Evolutionary conservation across 1,140 invertebrate genomes (phyloP), one percentile per base, ranked within the genome.

Genomic region (Littorina saxatilis): DNA sequence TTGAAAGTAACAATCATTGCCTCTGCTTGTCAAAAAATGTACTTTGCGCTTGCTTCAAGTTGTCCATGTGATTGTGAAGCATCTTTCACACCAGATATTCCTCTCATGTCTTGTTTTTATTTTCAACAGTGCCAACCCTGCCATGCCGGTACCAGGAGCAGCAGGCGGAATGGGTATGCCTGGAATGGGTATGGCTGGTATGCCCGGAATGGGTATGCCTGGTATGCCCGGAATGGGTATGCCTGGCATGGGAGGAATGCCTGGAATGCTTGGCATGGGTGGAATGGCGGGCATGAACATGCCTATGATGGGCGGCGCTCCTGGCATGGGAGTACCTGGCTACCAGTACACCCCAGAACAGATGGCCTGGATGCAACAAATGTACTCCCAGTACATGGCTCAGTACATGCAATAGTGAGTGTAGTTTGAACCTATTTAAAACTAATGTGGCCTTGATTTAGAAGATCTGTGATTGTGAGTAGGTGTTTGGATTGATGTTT

Each of bases 331-430:
- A 2, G 27, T 72, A 27, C 68, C 63, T 20, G 68, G 63, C 11
- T 80, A 68, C 63, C 74, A 55, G 0, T 88, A 89, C 74, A 87
- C 84, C 52, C 89, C 85, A 11, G 87, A 94, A 86, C 95, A 96
- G 91, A 93, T 95, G 87, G 93, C 94, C 37, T 95, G 94, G 95
- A 95, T 97, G 94, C 96, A 97, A 88, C 96, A 97, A 85, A 95
- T 95, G 15, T 97, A 97, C 91, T 94, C 95, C 29, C 95, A 97
- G 89, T 97, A 97, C 91, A 95, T 97, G 94, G 94, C 95, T 68
- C 96, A 97, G 86, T 97, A 96, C 90, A 95, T 96, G 93, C 95
- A 96, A 88, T 92, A 90, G 91, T 92, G 90, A 88, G 87, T 83
- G 35, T 68, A 47, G 40, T 82, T 75, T 70, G 73, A 82, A 50